Evolutionary conservation across 1,140 invertebrate genomes (phyloP), one percentile per base, ranked within the genome.

Genomic region (Temnothorax curvispinosus): DNA sequence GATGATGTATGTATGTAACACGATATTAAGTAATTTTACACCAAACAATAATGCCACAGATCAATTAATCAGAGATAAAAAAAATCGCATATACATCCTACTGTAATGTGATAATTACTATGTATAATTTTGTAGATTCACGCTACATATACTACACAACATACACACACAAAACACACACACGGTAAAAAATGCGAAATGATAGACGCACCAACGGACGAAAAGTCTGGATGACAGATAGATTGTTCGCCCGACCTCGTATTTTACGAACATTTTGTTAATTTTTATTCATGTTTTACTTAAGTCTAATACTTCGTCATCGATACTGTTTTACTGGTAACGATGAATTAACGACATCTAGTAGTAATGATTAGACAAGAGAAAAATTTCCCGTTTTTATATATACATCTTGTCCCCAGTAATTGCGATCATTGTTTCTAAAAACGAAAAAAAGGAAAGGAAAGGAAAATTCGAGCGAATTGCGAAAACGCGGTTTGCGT

Each of bases 261-360:
- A 94, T 94, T 69, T 94, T 93, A 94, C 94, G 92, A 95, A 91
- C 92, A 95, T 94, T 93, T 94, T 95, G 94, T 95, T 95, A 94
- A 94, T 92, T 93, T 93, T 94, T 92, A 94, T 94, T 94, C 92
- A 93, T 93, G 91, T 94, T 94, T 94, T 92, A 93, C 90, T 92
- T 93, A 94, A 94, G 91, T 94, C 87, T 94, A 94, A 94, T 93
- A 87, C 80, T 91, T 85, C 54, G 69, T 88, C 85, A 87, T 90
- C 80, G 62, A 85, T 87, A 81, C 82, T 84, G 76, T 89, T 87
- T 72, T 82, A 72, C 27, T 88, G 21, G 65, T 80, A 86, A 62
- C 69, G 87, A 85, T 89, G 85, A 81, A 67, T 71, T 88, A 78
- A 62, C 71, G 21, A 54, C 89, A 92, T 90, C 89, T 94, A 94